Conservation (phyloP, 2,797 vertebrate genomes). For the Mustela erminea region DNA sequence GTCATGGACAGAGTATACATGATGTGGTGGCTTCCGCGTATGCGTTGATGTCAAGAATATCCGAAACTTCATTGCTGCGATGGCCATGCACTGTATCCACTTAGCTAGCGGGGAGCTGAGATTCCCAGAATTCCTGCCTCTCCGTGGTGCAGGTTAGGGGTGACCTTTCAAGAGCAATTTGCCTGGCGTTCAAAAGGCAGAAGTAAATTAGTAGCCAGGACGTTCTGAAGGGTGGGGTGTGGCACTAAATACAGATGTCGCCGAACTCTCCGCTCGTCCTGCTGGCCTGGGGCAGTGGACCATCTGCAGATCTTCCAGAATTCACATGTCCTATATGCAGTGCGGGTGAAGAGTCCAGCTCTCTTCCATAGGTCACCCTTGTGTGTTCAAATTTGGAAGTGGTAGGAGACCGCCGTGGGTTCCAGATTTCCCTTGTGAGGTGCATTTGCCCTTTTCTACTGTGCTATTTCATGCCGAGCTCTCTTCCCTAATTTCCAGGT, state of each 20-base stretch:
- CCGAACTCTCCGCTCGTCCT: rapidly evolving
- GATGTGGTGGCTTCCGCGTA: not conserved
- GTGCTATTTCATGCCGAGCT: not conserved
- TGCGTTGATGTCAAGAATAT: not conserved
- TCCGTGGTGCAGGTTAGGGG: not conserved
- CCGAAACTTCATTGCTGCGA: not conserved
- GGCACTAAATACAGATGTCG: rapidly evolving
- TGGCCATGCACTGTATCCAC: not conserved
- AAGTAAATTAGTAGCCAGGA: rapidly evolving
- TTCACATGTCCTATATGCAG: not conserved
- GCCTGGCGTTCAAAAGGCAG: not conserved
- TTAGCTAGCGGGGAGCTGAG: not conserved
- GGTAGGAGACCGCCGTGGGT: rapidly evolving
- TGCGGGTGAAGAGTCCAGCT: not conserved
- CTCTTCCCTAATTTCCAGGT: not conserved
- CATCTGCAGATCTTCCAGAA: not conserved
- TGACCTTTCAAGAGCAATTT: not conserved
- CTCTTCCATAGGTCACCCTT: not conserved
- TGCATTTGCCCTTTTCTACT: not conserved
- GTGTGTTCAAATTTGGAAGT: not conserved
- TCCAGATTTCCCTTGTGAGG: not conserved
- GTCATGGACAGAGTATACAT: not conserved
- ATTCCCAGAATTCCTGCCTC: not conserved
- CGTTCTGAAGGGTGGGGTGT: not conserved
- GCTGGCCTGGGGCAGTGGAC: rapidly evolving